Conservation (phyloP, 2,797 vertebrate species). For the Schizopygopsis pylzovi region DNA sequence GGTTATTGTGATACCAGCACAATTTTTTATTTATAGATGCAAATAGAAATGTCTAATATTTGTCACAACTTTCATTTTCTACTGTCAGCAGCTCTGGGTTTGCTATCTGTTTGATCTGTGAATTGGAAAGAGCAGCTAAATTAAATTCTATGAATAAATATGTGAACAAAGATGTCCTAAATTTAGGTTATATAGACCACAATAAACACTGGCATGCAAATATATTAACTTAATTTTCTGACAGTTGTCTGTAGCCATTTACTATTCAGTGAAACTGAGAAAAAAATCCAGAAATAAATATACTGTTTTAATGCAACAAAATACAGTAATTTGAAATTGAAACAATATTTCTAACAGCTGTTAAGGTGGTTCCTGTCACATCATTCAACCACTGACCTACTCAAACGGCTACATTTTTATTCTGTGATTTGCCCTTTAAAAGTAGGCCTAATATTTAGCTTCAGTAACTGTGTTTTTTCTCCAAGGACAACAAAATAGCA, state of each 20-base stretch:
- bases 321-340: not conserved
- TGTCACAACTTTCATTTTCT: not conserved
- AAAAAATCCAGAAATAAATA: not conserved
- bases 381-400: constrained; percentile 29
- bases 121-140: not conserved
- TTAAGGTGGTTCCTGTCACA: not conserved
- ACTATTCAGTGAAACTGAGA: not conserved
- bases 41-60: not conserved
- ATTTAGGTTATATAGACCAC: not conserved
- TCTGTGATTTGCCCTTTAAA: constrained; percentile 31
- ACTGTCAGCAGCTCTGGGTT: not conserved
- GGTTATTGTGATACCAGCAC: not conserved
- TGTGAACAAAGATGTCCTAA: not conserved
- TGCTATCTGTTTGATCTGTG: not conserved
- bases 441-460: constrained; percentile 12
- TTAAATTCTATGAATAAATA: constrained; percentile 20
- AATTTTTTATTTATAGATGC: constrained; percentile 16
- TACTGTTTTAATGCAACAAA: not conserved
- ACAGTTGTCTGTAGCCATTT: not conserved
- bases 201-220: not conserved
- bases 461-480: not conserved
- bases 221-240: not conserved
- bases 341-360: not conserved
- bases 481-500: not conserved
- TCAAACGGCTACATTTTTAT: not conserved